Conservation (phyloP, 1,140 invertebrate genomes). For the Yoshiicerus persimilis region DNA sequence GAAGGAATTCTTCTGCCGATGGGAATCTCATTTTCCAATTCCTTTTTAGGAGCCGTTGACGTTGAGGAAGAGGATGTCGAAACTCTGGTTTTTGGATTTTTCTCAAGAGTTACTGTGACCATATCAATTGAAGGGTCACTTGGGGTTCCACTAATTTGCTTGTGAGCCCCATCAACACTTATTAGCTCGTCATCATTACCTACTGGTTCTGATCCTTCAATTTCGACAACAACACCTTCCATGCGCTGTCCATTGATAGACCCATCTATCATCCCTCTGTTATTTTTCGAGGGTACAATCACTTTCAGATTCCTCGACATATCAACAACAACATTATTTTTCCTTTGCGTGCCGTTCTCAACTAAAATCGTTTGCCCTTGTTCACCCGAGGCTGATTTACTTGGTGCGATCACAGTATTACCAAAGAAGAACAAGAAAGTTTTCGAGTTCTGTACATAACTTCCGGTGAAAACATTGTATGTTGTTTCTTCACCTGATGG, state of each 20-base stretch:
- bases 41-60: slow-evolving; percentile 32
- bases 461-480: slow-evolving; percentile 53
- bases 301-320: slow-evolving; percentile 50
- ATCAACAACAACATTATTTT: slow-evolving; percentile 50
- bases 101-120: slow-evolving; percentile 49
- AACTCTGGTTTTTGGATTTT: not conserved
- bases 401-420: slow-evolving; percentile 48
- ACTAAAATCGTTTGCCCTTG: slow-evolving; percentile 41
- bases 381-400: not conserved
- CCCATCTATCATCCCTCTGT: slow-evolving; percentile 38
- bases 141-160: slow-evolving; percentile 29
- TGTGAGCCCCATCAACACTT: slow-evolving; percentile 42
- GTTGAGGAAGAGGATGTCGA: slow-evolving; percentile 12
- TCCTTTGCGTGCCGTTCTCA: slow-evolving; percentile 41
- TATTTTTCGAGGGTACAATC: slow-evolving; percentile 48
- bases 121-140: slow-evolving; percentile 46
- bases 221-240: slow-evolving; percentile 51
- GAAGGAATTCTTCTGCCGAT: slow-evolving; percentile 33
- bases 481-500: slow-evolving; percentile 47
- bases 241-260: slow-evolving; percentile 50
- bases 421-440: slow-evolving; percentile 54
- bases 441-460: slow-evolving; percentile 51
- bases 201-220: slow-evolving; percentile 50
- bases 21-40: slow-evolving; percentile 47
- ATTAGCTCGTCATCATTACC: slow-evolving; percentile 45